phyloP scores from a whole-genome alignment of 2,113 vertebrate genomes.

The Craseonycteris thonglongyai region DNA sequence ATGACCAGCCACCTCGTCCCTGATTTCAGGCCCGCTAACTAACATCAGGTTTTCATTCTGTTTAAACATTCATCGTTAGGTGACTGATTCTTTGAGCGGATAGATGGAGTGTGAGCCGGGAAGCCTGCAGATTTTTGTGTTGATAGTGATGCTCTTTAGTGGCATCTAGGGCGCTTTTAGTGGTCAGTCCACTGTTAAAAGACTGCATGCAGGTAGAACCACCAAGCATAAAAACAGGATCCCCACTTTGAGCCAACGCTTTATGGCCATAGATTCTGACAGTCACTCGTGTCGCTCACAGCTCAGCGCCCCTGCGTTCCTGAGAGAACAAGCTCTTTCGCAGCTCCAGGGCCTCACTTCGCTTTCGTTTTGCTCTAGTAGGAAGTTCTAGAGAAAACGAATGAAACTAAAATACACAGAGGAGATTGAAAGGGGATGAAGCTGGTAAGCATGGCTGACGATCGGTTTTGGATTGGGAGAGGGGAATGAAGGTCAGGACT shows the following conservation, averaged over 20 bases:
- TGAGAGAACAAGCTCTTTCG: background rate
- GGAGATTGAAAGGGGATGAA: background rate
- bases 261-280: background rate
- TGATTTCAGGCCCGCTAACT: background rate
- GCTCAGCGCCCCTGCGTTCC: background rate
- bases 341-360: background rate
- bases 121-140: background rate
- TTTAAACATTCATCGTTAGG: background rate
- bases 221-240: background rate
- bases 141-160: background rate
- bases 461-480: background rate
- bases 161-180: background rate
- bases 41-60: background rate
- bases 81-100: background rate
- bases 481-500: background rate
- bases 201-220: background rate
- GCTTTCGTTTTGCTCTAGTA: background rate
- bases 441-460: background rate
- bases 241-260: background rate
- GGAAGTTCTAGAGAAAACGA: background rate
- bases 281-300: too few species aligned
- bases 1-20: background rate
- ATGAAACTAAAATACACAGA: background rate
- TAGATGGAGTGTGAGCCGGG: background rate
- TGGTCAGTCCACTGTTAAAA: background rate